Evolutionary conservation across 2,888 invertebrate species (phyloP), one percentile per base, ranked within the genome.

Genomic region (Lasius fuliginosus): DNA sequence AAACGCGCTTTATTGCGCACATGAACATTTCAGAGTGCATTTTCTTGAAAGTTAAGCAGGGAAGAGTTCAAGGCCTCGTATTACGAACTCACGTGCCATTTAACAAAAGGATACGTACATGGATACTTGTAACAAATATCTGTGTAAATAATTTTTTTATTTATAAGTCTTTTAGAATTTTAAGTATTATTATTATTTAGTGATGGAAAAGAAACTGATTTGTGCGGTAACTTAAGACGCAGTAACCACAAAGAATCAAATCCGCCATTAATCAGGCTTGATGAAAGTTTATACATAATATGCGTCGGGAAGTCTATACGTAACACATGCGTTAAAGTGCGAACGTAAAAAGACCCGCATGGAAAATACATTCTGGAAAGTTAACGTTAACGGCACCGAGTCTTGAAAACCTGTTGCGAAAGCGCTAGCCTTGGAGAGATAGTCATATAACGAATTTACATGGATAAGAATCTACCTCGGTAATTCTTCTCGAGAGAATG

Each of bases 391-490:
- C 33, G 56, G 30, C 9, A n/a, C n/a, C 23, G 62, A 46, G 30
- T 27, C 75, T 53, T 53, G 23, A 56, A 49, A 82, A 82, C 75
- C 64, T 56, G 75, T 82, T 82, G 42, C 65, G 82, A 82, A 42
- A 82, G 74, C 27, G 62, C 1, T 11, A n/a, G 71, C 27, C 71
- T 53, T n/a, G n/a, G 15, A 58, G 42, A 46, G 36, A 71, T 40
- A 15, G 18, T 69, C n/a, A 42, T 68, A 30, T 49, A 30, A 53
- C n/a, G 53, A 53, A 53, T 68, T 49, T 30, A n/a, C 23, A 12
- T 11, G 69, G 12, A 58, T 40, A 6, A 33, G 40, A 46, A 23
- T 68, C 58, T 60, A 36, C 23, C 58, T 42, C 40, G 30, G 23
- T n/a, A 27, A 27, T 23, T 56, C 56, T 49, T 18, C 6, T 27